Base-by-base conservation (phyloP, 1,140 invertebrate genomes). In the Sarcophaga peregrina region DNA sequence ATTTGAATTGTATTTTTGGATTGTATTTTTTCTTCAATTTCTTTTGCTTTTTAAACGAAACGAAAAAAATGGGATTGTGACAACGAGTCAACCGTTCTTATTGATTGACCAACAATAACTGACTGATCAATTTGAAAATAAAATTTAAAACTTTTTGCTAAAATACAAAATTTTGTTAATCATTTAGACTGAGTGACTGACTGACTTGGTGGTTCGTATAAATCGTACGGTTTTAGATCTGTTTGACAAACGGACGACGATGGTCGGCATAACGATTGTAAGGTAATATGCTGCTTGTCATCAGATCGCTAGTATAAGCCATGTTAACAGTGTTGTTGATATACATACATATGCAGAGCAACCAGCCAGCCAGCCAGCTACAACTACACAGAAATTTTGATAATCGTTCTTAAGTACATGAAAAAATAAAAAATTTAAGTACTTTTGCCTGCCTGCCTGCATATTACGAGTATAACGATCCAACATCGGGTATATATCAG, bases 41-140 rank as follows among this genome's bases (percentile, higher is more conserved):
- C 25, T 37, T 37, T 37, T 37, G 25, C 1, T 37, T 37, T 37
- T 37, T 37, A 37, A 37, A 37, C 25, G 25, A 37, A 37, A 37
- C 25, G 25, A 37, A 37, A 37, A 37, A n/a, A n/a, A n/a, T n/a
- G 25, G 25, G 25, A 4, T 37, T 37, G 25, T 37, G 25, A 37
- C 47, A 76, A 48, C 15, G 8, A 78, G 75, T 78, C 75, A 78
- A 78, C 75, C 75, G 75, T 78, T 78, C 75, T 78, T 78, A 78
- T 48, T 78, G 75, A 78, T 78, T 78, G 75, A 78, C 75, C 75
- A 78, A 78, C 75, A 78, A 20, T 78, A 78, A 78, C 75, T 78
- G 75, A 78, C 75, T 78, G 75, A 78, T 78, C 75, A 78, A 52
- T 20, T 50, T 10, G 25, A 25, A 78, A 78, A 78, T 78, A 50